Conservation (phyloP, 2,888 invertebrate species). For the Arenicola marina region DNA sequence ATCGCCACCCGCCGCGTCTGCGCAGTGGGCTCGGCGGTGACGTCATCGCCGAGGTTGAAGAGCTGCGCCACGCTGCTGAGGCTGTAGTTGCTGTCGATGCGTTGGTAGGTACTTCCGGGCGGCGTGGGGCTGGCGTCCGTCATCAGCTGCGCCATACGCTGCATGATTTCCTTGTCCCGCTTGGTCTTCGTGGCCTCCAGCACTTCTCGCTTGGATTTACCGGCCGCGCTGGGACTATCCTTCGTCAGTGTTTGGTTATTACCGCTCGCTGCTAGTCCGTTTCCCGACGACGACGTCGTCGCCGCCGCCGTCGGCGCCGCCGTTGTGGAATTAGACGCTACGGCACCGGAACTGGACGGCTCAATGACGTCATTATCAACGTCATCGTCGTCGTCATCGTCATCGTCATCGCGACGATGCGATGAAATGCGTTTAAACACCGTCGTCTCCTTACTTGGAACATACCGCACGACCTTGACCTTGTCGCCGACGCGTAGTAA, state of each 20-base stretch:
- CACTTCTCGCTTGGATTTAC: neutral
- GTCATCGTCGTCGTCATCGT: no score
- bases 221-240: neutral
- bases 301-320: no score
- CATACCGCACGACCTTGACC: slow-evolving; percentile 23
- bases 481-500: slow-evolving; percentile 21
- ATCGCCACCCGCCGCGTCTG: no score
- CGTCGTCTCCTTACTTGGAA: slow-evolving; percentile 26
- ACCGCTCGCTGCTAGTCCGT: slow-evolving; percentile 15
- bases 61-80: slow-evolving; percentile 44
- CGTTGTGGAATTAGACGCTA: no score
- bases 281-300: slow-evolving; percentile 20
- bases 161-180: slow-evolving; percentile 8
- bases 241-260: slow-evolving; percentile 4
- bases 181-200: neutral
- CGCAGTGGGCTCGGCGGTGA: no score
- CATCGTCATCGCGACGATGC: no score
- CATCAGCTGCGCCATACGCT: no score
- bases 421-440: no score
- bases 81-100: slow-evolving; percentile 36
- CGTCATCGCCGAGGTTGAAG: slow-evolving; percentile 37
- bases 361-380: no score
- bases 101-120: slow-evolving; percentile 37
- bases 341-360: no score
- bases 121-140: slow-evolving; percentile 10